Evolutionary conservation across 2,113 vertebrate species (phyloP).

Genomic region (Plectropomus leopardus): DNA sequence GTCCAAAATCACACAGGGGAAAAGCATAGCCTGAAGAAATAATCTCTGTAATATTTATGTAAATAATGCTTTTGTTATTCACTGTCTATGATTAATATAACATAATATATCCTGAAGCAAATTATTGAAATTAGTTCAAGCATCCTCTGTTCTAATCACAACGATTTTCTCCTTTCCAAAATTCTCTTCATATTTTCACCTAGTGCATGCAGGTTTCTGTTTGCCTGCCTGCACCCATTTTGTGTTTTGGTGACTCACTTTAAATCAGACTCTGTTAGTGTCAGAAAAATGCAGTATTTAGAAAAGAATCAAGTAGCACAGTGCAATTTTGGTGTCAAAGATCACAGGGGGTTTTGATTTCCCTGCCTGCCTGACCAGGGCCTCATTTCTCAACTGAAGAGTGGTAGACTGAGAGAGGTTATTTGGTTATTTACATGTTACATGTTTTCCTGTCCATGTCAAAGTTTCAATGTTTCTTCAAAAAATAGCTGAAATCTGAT

Average conservation of each 20-base stretch:
- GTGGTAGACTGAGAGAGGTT: not conserved
- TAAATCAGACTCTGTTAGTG: constrained; percentile 27
- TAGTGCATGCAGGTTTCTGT: not conserved
- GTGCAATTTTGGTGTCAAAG: constrained; percentile 35
- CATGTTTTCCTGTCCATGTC: not conserved
- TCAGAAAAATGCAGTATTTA: constrained; percentile 17
- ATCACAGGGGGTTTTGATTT: constrained; percentile 46
- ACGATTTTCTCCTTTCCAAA: not conserved
- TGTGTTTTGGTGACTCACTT: constrained; percentile 7
- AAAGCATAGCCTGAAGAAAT: not conserved
- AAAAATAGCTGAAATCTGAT: not conserved
- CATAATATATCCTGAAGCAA: not conserved
- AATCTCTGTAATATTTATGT: constrained; percentile 11
- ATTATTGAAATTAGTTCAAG: not conserved
- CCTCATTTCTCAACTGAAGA: not conserved
- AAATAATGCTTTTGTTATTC: not conserved
- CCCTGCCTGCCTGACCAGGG: not conserved
- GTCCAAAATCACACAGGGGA: not conserved
- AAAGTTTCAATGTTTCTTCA: not conserved
- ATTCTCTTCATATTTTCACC: not conserved
- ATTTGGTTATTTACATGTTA: constrained; percentile 7
- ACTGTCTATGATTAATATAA: not conserved
- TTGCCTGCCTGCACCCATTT: not conserved
- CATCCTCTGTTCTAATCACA: not conserved
- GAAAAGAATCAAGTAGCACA: constrained; percentile 33